A percentile compares a stretch with the other conserved stretches of the same genome.
Evolutionary conservation across 2,113 vertebrate species (phyloP).

Genomic region (Hemibagrus wyckioides): DNA sequence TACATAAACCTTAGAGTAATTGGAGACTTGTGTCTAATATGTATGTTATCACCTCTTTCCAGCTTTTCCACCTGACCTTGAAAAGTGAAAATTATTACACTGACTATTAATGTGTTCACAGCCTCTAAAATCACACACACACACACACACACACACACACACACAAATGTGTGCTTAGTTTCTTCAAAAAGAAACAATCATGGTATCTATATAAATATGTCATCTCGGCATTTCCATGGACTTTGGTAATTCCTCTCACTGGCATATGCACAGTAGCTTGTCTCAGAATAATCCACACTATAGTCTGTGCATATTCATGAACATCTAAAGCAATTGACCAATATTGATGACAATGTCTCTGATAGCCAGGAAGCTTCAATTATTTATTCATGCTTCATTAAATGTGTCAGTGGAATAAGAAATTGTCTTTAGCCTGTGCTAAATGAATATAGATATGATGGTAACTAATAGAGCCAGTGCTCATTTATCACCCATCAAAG

Average conservation of each 20-base stretch:
- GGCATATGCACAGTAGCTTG: background rate
- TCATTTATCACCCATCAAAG: slow-evolving; percentile 24
- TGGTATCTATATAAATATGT: background rate
- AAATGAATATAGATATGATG: slow-evolving; percentile 35
- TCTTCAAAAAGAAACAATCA: background rate
- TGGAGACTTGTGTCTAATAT: slow-evolving; percentile 3
- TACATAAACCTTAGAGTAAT: background rate
- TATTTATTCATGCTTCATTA: slow-evolving; percentile 28
- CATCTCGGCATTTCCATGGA: background rate
- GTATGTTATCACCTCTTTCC: background rate
- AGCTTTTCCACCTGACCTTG: background rate
- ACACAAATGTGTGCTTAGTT: background rate
- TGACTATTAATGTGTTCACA: background rate
- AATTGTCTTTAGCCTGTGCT: slow-evolving; percentile 6
- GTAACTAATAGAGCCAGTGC: slow-evolving; percentile 17
- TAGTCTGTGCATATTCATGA: slow-evolving; percentile 19
- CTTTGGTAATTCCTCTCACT: slow-evolving; percentile 6
- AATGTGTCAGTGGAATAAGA: slow-evolving; percentile 2
- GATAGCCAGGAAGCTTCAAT: slow-evolving; percentile 2
- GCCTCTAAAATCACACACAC: background rate
- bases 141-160: background rate
- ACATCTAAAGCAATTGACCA: slow-evolving; percentile 15
- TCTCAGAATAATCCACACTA: background rate
- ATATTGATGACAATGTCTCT: slow-evolving; percentile 27
- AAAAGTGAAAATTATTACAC: background rate